These are phyloP conservation scores for Otus sunia DNA, from an alignment of 2,113 vertebrate species.

Conservation along the genomic window DNA sequence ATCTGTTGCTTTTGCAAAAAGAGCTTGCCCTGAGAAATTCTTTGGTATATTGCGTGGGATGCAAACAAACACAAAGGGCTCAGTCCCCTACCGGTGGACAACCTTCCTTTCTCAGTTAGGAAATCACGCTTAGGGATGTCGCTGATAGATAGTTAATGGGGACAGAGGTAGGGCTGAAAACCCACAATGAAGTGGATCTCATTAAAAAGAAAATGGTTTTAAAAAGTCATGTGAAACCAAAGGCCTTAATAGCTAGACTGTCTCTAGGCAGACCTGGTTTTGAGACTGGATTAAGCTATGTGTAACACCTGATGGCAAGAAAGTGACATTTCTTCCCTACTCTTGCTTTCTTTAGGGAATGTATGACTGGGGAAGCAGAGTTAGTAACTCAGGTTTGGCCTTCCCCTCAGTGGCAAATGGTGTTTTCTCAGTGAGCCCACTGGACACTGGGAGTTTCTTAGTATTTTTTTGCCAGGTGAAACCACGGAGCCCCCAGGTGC, in stretches of 20 bases:
- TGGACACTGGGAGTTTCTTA: background rate
- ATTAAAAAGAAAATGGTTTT: background rate
- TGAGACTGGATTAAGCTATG: background rate
- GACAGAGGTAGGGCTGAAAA: background rate
- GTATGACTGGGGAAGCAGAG: background rate
- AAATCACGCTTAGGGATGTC: background rate
- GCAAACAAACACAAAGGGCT: background rate
- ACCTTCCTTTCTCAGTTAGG: background rate
- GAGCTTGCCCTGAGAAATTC: background rate
- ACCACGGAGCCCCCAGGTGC: background rate
- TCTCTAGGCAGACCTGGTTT: background rate
- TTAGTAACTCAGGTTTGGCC: background rate
- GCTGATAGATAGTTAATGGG: background rate
- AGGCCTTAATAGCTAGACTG: background rate
- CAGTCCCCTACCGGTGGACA: background rate
- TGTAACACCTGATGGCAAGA: background rate
- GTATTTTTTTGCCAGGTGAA: background rate
- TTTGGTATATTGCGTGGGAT: background rate
- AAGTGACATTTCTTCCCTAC: background rate
- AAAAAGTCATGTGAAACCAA: background rate
- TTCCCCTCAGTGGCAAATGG: background rate
- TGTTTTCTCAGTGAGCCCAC: background rate
- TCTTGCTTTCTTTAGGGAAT: background rate
- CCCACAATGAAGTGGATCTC: background rate
- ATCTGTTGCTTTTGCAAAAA: background rate